Percentiles rank a stretch among this genome's conserved stretches.
These are phyloP conservation scores for Drosophila kohkoa DNA, from an alignment of 1,140 invertebrate genomes.

Conservation along the genomic window DNA sequence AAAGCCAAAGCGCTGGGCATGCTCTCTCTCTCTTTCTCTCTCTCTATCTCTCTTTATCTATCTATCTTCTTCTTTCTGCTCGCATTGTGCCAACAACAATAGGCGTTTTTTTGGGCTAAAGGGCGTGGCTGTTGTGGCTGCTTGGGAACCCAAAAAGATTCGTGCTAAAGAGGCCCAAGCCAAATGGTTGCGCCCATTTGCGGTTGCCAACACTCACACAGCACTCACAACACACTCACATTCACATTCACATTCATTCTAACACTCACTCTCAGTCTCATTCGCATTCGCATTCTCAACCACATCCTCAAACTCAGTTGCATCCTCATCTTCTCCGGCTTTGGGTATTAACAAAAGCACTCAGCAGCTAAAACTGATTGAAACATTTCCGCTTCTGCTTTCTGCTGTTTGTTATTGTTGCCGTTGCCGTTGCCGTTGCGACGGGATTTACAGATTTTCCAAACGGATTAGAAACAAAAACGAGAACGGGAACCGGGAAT, in stretches of 20 bases:
- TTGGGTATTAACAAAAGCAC: conserved; percentile 75
- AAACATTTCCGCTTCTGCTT: conserved; percentile 73
- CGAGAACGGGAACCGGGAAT: conserved; percentile 43
- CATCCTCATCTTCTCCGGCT: neutral
- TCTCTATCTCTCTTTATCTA: conserved; percentile 12
- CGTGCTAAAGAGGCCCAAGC: conserved; percentile 65
- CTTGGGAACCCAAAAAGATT: conserved; percentile 20
- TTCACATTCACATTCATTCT: conserved; percentile 9
- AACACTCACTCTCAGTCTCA: conserved; percentile 28
- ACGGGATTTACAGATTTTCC: conserved; percentile 74
- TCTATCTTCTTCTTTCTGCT: conserved; percentile 23
- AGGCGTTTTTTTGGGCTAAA: conserved; percentile 24
- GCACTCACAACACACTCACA: conserved; percentile 14
- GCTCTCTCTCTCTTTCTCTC: neutral
- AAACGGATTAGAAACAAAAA: conserved; percentile 68
- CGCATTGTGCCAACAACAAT: conserved; percentile 26
- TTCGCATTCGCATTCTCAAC: conserved; percentile 12
- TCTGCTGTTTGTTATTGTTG: conserved; percentile 70
- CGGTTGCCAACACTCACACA: conserved; percentile 21
- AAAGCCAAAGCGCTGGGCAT: conserved; percentile 50
- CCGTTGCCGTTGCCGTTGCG: conserved; percentile 43
- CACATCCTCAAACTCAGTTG: conserved; percentile 8
- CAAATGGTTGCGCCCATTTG: conserved; percentile 47
- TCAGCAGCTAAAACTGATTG: conserved; percentile 67
- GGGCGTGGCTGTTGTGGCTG: conserved; percentile 74